A percentile compares a stretch with the other conserved stretches of the same genome.
phyloP scores from a whole-genome alignment of 2,888 invertebrate species.

The Troglohyphantes excavatus region DNA sequence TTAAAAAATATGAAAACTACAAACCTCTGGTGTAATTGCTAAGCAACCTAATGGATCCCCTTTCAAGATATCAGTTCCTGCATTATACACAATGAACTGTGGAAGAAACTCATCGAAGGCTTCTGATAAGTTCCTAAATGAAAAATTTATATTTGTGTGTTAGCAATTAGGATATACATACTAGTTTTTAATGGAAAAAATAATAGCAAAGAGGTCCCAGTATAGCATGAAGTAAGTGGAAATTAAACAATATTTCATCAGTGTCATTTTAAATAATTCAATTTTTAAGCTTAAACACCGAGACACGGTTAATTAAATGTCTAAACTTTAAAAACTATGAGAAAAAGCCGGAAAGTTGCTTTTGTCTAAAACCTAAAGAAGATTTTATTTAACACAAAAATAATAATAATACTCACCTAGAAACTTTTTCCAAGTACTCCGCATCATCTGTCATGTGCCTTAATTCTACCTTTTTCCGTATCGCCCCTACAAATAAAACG shows the following conservation, averaged over 20 bases:
- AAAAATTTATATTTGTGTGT: no score
- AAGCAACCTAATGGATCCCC: slow-evolving; percentile 90
- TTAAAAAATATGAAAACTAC: no score
- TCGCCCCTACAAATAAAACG: slow-evolving; percentile 84
- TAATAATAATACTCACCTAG: slow-evolving; percentile 85
- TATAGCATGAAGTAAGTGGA: no score
- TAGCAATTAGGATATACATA: no score
- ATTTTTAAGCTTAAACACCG: no score
- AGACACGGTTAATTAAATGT: no score
- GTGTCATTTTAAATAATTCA: neutral
- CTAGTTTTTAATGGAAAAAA: neutral
- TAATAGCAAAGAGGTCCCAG: neutral
- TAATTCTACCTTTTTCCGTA: slow-evolving; percentile 88
- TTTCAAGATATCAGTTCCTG: slow-evolving; percentile 93
- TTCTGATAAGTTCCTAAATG: slow-evolving; percentile 87
- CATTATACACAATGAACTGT: slow-evolving; percentile 93
- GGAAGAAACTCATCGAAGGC: slow-evolving; percentile 89
- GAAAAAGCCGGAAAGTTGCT: no score
- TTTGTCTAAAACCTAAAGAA: no score
- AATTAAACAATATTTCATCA: neutral
- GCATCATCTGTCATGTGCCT: slow-evolving; percentile 86
- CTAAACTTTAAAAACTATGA: no score
- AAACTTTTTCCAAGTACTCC: slow-evolving; percentile 87
- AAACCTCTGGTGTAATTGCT: slow-evolving; percentile 87
- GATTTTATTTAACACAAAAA: no score